Percentiles rank a stretch among this genome's conserved stretches.
Evolutionary conservation across 2,888 invertebrate species (phyloP).

Genomic region (Helleia helle): DNA sequence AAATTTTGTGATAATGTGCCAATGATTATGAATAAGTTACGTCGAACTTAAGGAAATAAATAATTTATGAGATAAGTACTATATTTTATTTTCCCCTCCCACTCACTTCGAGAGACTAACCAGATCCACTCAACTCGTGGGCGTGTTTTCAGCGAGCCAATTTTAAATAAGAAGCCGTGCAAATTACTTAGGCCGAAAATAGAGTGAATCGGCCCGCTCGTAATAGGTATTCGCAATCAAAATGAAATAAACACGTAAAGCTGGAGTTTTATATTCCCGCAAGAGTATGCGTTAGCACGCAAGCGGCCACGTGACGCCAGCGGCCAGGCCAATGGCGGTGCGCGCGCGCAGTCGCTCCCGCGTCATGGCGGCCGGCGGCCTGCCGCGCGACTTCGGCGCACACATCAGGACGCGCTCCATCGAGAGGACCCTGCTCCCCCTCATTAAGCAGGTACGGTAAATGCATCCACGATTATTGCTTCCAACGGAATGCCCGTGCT

Average conservation of each 20-base stretch:
- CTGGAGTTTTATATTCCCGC: constrained; percentile 48
- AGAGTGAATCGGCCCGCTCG: constrained; percentile 21
- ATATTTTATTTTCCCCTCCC: not conserved
- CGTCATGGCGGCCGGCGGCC: constrained; percentile 77
- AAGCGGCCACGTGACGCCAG: constrained; percentile 30
- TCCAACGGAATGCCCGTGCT: constrained; percentile 16
- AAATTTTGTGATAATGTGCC: constrained; percentile 73
- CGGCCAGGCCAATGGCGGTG: constrained; percentile 35
- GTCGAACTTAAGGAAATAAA: constrained; percentile 2
- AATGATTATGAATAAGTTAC: constrained; percentile 49
- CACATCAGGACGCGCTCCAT: constrained; percentile 95
- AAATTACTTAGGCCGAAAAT: no score
- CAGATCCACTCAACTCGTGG: no score
- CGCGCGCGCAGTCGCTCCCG: constrained; percentile 64
- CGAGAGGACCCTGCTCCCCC: constrained; percentile 93
- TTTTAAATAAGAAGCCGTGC: no score
- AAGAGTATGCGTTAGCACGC: constrained; percentile 43
- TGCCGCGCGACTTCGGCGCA: constrained; percentile 74
- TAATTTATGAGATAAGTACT: not conserved
- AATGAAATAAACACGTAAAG: constrained; percentile 49
- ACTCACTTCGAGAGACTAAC: no score
- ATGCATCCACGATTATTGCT: constrained; percentile 22
- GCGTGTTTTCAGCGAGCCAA: no score
- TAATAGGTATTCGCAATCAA: constrained; percentile 44
- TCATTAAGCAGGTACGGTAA: constrained; percentile 90